phyloP scores from a whole-genome alignment of 2,797 vertebrate species.

The Notolabrus celidotus region DNA sequence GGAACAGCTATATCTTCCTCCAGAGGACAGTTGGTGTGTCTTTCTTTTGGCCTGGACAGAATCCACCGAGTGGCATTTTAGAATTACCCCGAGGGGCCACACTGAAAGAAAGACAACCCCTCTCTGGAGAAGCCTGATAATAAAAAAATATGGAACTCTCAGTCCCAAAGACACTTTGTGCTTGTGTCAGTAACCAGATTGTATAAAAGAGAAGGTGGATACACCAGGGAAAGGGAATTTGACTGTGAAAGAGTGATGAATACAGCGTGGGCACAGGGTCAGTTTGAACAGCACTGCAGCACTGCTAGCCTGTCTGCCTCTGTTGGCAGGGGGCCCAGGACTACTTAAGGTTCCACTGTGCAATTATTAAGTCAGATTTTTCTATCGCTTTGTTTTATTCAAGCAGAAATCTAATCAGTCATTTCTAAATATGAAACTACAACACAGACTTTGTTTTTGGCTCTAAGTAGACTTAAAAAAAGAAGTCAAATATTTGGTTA shows the following conservation, averaged over 20 bases:
- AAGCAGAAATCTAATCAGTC: not conserved
- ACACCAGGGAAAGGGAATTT: conserved; percentile 58
- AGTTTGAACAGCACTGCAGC: conserved; percentile 51
- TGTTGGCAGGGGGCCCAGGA: conserved; percentile 60
- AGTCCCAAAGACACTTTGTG: conserved; percentile 34
- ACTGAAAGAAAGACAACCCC: conserved; percentile 37
- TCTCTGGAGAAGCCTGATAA: conserved; percentile 39
- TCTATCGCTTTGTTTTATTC: conserved; percentile 3
- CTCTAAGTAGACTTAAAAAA: not conserved
- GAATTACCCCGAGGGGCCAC: conserved; percentile 16
- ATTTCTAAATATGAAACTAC: conserved; percentile 14
- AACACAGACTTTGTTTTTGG: not conserved
- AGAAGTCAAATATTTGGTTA: not conserved
- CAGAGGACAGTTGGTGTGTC: conserved; percentile 6
- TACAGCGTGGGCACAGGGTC: conserved; percentile 68
- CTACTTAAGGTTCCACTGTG: conserved; percentile 46
- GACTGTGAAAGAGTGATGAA: conserved; percentile 60
- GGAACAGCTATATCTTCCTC: conserved; percentile 9
- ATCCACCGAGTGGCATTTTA: conserved; percentile 33
- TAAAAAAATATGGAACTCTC: conserved; percentile 36
- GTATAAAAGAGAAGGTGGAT: conserved; percentile 52
- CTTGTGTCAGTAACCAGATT: conserved; percentile 43
- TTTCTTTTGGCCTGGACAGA: conserved; percentile 23
- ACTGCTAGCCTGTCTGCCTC: conserved; percentile 63
- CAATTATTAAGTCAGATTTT: conserved; percentile 41